phyloP scores from a whole-genome alignment of 2,888 invertebrate genomes.

The Dasysyrphus albostriatus region DNA sequence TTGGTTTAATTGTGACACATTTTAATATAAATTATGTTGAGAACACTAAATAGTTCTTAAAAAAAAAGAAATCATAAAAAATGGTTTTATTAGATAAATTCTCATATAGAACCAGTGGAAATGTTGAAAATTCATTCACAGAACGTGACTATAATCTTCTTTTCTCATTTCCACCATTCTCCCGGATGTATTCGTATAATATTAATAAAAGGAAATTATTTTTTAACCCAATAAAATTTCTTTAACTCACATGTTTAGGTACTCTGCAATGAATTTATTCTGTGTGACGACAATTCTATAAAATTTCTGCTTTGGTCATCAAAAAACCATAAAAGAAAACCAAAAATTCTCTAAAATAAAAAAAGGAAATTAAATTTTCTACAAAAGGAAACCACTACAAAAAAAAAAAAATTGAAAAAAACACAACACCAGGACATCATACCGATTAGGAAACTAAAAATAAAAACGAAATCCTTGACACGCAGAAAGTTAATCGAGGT shows the following conservation, averaged over 20 bases:
- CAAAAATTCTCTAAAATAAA: constrained; percentile 6
- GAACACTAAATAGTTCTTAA: background rate
- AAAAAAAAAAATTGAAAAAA: background rate
- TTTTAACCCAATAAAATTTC: background rate
- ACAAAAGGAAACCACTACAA: background rate
- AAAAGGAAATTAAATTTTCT: constrained; percentile 12
- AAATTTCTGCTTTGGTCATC: constrained; percentile 6
- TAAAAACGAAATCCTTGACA: constrained; percentile 32
- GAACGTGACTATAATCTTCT: background rate
- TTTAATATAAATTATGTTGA: background rate
- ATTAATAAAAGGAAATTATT: background rate
- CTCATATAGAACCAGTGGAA: background rate
- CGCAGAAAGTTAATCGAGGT: constrained; percentile 61
- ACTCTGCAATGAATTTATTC: background rate
- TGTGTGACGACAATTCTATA: constrained; percentile 1
- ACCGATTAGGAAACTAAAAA: constrained; percentile 22
- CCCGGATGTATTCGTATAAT: background rate
- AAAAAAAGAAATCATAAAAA: background rate
- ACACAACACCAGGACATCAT: background rate
- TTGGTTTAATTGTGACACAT: background rate
- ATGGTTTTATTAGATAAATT: background rate
- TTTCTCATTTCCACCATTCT: background rate
- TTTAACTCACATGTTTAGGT: background rate
- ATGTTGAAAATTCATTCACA: background rate
- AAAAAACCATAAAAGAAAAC: background rate